These are phyloP conservation scores for Agrypnus murinus DNA, from an alignment of 2,888 invertebrate genomes.

Conservation along the genomic window DNA sequence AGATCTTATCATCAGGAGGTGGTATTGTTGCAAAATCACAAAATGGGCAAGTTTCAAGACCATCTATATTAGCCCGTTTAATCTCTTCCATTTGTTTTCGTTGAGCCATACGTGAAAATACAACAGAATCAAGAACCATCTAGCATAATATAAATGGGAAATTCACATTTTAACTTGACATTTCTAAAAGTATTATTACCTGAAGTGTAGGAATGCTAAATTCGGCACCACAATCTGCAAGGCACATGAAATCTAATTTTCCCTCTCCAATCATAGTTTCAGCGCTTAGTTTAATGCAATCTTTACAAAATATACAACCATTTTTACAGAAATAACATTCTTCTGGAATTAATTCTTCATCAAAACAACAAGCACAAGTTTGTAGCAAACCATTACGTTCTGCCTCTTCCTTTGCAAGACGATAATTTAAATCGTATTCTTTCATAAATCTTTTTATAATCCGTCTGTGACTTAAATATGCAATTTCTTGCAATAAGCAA, in stretches of 20 bases:
- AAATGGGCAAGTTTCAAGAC: conserved; percentile 74
- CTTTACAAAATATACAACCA: conserved; percentile 70
- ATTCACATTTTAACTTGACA: neutral
- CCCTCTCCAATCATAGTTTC: conserved; percentile 70
- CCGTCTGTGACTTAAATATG: conserved; percentile 64
- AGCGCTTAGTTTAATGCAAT: conserved; percentile 69
- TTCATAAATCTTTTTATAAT: conserved; percentile 63
- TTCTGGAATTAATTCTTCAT: conserved; percentile 72
- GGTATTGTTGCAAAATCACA: conserved; percentile 74
- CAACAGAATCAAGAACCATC: conserved; percentile 69
- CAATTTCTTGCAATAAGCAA: conserved; percentile 64
- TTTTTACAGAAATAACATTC: conserved; percentile 66
- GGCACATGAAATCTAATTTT: conserved; percentile 71
- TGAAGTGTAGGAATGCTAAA: conserved; percentile 68
- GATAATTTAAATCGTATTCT: conserved; percentile 62
- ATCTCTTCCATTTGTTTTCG: conserved; percentile 74
- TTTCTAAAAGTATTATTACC: conserved; percentile 53
- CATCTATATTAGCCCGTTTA: conserved; percentile 72
- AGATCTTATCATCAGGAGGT: conserved; percentile 69
- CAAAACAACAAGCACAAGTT: conserved; percentile 75
- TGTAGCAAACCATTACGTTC: conserved; percentile 64
- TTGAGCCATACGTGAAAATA: conserved; percentile 70
- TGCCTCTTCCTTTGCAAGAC: conserved; percentile 64
- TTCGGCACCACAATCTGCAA: conserved; percentile 69
- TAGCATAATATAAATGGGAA: no score